phyloP scores from a whole-genome alignment of 2,797 vertebrate species.

The Simalia tracyae region DNA sequence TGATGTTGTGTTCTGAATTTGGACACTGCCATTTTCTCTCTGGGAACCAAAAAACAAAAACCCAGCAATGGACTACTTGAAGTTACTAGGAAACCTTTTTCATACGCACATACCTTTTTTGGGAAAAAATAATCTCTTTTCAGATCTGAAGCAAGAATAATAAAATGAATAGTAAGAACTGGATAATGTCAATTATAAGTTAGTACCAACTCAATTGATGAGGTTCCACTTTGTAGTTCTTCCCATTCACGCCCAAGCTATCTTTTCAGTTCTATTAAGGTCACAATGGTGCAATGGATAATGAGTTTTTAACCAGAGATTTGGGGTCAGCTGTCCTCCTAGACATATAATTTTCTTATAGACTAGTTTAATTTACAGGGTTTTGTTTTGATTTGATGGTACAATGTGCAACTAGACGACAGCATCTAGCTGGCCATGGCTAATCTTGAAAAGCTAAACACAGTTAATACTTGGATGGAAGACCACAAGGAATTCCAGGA shows the following conservation, averaged over 20 bases:
- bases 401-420: not conserved
- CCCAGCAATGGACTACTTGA: not conserved
- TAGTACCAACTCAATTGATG: not conserved
- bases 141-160: constrained; percentile 1
- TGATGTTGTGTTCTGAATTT: constrained; percentile 27
- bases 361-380: not conserved
- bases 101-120: not conserved
- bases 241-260: not conserved
- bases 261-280: not conserved
- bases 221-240: not conserved
- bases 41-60: constrained; percentile 7
- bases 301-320: not conserved
- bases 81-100: not conserved
- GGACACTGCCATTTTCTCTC: constrained; percentile 18
- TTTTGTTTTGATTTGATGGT: not conserved
- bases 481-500: not conserved
- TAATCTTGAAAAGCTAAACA: not conserved
- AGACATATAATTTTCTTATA: not conserved
- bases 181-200: not conserved
- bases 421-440: not conserved
- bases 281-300: not conserved
- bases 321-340: not conserved
- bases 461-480: not conserved
- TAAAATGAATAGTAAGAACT: not conserved
- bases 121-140: not conserved